phyloP scores from a whole-genome alignment of 2,113 vertebrate species.

The Pardalotus punctatus region DNA sequence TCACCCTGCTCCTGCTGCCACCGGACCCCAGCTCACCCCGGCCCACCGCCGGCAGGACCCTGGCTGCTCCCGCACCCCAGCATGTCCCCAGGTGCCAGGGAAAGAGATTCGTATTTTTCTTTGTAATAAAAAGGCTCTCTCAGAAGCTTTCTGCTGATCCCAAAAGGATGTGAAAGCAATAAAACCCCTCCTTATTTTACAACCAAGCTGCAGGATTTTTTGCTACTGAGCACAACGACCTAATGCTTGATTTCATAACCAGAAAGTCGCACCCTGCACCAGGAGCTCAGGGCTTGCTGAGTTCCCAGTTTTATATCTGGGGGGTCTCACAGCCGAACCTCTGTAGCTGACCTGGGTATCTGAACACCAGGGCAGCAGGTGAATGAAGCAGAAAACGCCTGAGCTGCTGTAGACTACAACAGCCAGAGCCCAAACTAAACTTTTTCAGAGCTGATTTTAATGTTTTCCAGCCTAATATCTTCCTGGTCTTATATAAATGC shows the following conservation, averaged over 20 bases:
- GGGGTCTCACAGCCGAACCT: fast-evolving
- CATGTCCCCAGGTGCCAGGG: background rate
- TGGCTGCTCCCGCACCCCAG: background rate
- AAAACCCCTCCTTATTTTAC: constrained; percentile 17
- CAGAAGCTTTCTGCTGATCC: background rate
- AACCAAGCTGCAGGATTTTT: background rate
- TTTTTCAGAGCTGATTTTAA: background rate
- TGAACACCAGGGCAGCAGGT: background rate
- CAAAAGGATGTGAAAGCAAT: background rate
- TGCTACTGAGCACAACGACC: background rate
- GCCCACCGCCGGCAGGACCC: background rate
- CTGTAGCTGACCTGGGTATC: background rate
- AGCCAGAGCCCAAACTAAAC: background rate
- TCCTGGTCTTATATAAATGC: background rate
- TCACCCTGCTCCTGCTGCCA: background rate
- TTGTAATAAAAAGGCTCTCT: background rate
- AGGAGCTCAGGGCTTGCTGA: background rate
- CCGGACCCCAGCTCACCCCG: background rate
- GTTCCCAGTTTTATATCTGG: background rate
- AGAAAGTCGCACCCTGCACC: background rate
- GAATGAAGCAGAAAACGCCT: background rate
- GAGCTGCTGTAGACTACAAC: background rate
- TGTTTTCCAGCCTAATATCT: background rate
- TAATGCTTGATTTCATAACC: background rate
- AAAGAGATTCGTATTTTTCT: background rate